Evolutionary conservation across 2,797 vertebrate genomes (phyloP), one percentile per base, ranked within the genome.

Genomic region (Poecilia velifera): DNA sequence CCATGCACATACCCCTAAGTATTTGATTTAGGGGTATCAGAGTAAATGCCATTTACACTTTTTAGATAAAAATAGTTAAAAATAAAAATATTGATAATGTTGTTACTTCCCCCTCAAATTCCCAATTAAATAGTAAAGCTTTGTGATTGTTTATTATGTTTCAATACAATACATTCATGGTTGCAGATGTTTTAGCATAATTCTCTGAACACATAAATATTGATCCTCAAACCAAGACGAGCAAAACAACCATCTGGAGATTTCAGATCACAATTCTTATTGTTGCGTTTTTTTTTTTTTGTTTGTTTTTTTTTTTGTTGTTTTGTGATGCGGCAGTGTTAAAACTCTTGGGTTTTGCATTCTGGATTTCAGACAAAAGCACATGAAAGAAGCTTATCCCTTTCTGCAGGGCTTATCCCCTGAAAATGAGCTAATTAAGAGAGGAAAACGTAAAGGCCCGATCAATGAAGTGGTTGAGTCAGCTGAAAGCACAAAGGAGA

Each of bases 211-310:
- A 39, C 34, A 39, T 22, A 39, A 22, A 66, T 39, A 1, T 22
- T 10, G 34, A 66, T 66, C 7, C 8, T 66, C 34, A 66, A 39
- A 66, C 18, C 36, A 5, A 7, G 62, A 36, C 6, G 66, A 70
- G 47, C 43, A 84, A 62, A 79, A 51, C 73, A 74, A 85, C 62
- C 45, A 2, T 74, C 81, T 45, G 72, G 64, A 82, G 46, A 78
- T 13, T 70, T 43, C 25, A 49, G 18, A 20, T 49, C 25, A 31
- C 39, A 73, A 55, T 75, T 20, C 31, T 78, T 71, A 78, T 28
- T 51, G 55, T 66, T 72, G 31, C 70, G 5, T 1, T 4, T 47
- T 12, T 2, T n/a, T 81, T 39, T 72, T 18, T 3, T 49, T 77
- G 3, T 57, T 57, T 39, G 0, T 47, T 47, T 47, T 49, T 16